These are phyloP conservation scores for Capromys pilorides DNA, from an alignment of 2,797 vertebrate genomes.

Conservation along the genomic window DNA sequence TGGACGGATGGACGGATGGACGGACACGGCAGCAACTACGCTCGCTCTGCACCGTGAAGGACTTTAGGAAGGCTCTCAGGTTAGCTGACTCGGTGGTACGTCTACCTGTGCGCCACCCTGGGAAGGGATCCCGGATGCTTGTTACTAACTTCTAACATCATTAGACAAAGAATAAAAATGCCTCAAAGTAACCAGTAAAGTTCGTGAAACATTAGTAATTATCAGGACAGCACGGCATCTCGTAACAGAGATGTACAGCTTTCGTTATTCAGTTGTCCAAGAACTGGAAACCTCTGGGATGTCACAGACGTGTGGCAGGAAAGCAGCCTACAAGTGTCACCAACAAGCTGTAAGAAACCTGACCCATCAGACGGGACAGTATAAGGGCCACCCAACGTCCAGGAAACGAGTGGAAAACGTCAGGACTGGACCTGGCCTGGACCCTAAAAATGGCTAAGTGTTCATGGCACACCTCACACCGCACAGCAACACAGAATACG, in stretches of 20 bases:
- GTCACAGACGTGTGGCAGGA: background rate
- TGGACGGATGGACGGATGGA: background rate
- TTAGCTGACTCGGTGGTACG: constrained; percentile 10
- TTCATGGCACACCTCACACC: background rate
- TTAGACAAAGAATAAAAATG: constrained; percentile 27
- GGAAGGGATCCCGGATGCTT: background rate
- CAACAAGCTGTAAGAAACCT: background rate
- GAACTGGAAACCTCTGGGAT: background rate
- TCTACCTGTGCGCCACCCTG: background rate
- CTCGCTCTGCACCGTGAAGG: no score
- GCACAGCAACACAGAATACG: background rate
- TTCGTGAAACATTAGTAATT: background rate
- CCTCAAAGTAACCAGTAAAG: background rate
- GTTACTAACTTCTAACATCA: constrained; percentile 20
- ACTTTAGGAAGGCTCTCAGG: no score
- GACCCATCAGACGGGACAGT: background rate
- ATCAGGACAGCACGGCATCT: background rate
- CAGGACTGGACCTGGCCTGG: background rate
- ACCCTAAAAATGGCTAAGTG: background rate
- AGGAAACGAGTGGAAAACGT: background rate
- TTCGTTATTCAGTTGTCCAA: background rate
- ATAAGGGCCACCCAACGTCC: background rate
- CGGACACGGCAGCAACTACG: no score
- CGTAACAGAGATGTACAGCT: background rate
- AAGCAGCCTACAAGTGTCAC: background rate